phyloP scores from a whole-genome alignment of 2,113 vertebrate genomes.

The Tretioscincus oriximinensis region DNA sequence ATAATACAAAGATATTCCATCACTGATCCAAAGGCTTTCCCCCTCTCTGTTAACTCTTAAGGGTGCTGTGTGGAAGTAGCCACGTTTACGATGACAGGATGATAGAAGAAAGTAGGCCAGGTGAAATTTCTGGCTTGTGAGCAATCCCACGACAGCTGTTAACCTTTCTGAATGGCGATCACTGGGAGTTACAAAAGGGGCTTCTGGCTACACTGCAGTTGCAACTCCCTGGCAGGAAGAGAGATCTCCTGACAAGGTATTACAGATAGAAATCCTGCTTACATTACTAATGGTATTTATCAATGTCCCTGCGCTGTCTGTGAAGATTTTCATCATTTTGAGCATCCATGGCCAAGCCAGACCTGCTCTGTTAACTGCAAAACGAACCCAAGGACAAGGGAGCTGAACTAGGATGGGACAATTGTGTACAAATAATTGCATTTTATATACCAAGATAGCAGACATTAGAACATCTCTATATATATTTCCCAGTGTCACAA shows the following conservation, averaged over 20 bases:
- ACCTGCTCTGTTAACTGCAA: background rate
- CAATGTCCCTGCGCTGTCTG: constrained; percentile 14
- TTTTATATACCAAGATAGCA: too few relatives aligned
- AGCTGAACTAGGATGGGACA: background rate
- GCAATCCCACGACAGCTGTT: background rate
- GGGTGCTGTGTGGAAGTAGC: background rate
- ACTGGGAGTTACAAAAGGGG: constrained; percentile 15
- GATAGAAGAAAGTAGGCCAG: background rate
- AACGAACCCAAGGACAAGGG: background rate
- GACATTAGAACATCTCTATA: too few relatives aligned
- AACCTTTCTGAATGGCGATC: background rate
- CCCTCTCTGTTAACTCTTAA: background rate
- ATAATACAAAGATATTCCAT: background rate
- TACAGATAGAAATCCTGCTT: constrained; percentile 19
- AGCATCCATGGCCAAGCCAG: background rate
- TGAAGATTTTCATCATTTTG: constrained; percentile 16
- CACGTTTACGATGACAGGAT: too few relatives aligned
- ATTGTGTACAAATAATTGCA: too few relatives aligned
- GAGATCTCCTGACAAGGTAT: constrained; percentile 12
- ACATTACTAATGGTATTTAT: constrained; percentile 29
- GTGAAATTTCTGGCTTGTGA: background rate
- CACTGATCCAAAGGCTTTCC: background rate
- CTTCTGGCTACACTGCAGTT: background rate
- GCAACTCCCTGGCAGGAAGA: constrained; percentile 2
- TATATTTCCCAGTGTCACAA: too few relatives aligned